Evolutionary conservation across 2,113 vertebrate species (phyloP).

Genomic region (Lagopus leucura): DNA sequence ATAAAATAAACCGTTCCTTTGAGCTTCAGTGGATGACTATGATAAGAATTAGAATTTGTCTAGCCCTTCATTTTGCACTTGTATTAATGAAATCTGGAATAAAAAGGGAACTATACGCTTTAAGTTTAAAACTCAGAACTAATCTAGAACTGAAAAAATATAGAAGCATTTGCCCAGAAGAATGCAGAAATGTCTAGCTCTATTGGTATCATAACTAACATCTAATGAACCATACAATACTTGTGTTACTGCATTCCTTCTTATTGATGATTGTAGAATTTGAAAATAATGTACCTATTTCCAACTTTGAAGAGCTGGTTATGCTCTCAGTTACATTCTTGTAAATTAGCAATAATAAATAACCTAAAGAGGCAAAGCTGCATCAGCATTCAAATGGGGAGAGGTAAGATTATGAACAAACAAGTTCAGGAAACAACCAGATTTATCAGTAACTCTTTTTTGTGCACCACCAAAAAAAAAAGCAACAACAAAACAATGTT

Average conservation of each 20-base stretch:
- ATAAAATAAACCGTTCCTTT: neutral
- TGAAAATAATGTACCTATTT: neutral
- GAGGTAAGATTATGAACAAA: neutral
- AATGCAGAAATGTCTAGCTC: neutral
- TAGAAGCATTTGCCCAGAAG: neutral
- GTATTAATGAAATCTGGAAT: neutral
- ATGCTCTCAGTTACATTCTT: neutral
- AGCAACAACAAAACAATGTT: neutral
- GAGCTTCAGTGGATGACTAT: neutral
- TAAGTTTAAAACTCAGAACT: neutral
- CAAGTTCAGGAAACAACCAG: neutral
- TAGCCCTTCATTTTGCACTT: neutral
- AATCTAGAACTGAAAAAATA: neutral
- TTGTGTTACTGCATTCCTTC: neutral
- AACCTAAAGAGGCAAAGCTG: neutral
- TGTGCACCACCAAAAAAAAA: neutral
- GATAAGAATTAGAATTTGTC: neutral
- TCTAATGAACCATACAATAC: too few species aligned
- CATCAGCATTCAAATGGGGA: neutral
- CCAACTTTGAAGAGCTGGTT: conserved; percentile 9
- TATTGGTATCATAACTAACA: neutral
- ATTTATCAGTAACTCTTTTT: neutral
- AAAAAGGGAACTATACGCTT: neutral
- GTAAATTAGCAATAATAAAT: neutral
- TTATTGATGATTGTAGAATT: neutral